Conservation (phyloP, 2,113 vertebrate species). For the Hyperopisus bebe region DNA sequence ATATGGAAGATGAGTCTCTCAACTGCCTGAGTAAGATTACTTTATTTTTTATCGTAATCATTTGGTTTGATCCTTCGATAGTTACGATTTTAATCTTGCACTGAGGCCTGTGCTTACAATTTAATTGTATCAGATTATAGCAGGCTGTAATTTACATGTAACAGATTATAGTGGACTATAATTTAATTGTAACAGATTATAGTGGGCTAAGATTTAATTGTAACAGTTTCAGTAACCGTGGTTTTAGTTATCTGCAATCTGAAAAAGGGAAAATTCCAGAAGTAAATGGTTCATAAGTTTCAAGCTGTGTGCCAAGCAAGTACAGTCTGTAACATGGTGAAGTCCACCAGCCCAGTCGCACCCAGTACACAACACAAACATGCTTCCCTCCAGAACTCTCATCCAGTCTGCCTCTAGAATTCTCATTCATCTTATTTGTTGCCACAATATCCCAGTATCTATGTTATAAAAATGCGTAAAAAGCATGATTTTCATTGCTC, state of each 20-base stretch:
- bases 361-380: not conserved
- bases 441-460: not conserved
- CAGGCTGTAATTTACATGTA: too few species aligned
- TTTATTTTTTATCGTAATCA: not conserved
- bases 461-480: not conserved
- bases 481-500: not conserved
- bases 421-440: not conserved
- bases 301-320: not conserved
- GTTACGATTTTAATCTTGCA: not conserved
- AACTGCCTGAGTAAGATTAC: not conserved
- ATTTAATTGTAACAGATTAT: not conserved
- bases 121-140: not conserved
- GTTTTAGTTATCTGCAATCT: not conserved
- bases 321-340: not conserved
- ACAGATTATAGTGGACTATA: not conserved
- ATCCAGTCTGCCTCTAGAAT: not conserved
- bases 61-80: not conserved
- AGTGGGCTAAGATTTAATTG: not conserved
- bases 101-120: not conserved
- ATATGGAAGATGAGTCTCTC: not conserved
- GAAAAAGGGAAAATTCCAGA: not conserved
- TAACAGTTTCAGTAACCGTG: not conserved
- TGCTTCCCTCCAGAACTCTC: not conserved
- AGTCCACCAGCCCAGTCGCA: not conserved
- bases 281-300: not conserved